Conservation (phyloP, 2,888 invertebrate species). For the Scotopteryx bipunctaria region DNA sequence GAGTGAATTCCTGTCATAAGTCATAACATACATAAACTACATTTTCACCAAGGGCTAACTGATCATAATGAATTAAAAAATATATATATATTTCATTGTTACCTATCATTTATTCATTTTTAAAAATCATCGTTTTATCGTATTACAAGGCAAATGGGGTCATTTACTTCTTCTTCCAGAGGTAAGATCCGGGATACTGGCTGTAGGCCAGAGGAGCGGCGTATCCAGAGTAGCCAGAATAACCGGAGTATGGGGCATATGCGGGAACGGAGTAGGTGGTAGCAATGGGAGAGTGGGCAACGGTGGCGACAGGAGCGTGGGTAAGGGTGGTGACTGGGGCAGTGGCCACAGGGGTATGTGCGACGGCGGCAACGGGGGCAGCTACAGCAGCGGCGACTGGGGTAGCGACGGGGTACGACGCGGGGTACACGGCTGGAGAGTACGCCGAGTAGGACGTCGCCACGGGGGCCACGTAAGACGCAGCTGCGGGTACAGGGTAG, state of each 20-base stretch:
- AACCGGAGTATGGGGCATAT: neutral
- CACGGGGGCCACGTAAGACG: slow-evolving; percentile 16
- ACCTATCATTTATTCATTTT: neutral
- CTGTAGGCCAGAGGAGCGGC: neutral
- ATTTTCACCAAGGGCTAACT: too few relatives aligned
- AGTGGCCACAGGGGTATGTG: neutral
- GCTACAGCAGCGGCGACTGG: neutral
- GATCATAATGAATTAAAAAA: neutral
- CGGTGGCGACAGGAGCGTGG: neutral
- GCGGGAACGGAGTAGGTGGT: neutral
- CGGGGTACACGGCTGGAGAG: slow-evolving; percentile 19
- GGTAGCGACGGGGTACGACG: slow-evolving; percentile 14
- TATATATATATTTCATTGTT: neutral
- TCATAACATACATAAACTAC: too few relatives aligned
- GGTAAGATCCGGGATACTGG: neutral
- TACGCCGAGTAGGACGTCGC: slow-evolving; percentile 16
- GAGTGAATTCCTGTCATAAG: too few relatives aligned
- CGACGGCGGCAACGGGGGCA: neutral
- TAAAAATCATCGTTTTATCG: neutral
- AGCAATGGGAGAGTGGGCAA: neutral
- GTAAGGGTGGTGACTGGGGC: too few relatives aligned
- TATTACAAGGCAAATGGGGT: neutral
- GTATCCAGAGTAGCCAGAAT: neutral
- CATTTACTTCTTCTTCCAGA: neutral
- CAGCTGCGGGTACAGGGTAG: slow-evolving; percentile 20